phyloP scores from a whole-genome alignment of 2,888 invertebrate species.

The Rotaria sp. region DNA sequence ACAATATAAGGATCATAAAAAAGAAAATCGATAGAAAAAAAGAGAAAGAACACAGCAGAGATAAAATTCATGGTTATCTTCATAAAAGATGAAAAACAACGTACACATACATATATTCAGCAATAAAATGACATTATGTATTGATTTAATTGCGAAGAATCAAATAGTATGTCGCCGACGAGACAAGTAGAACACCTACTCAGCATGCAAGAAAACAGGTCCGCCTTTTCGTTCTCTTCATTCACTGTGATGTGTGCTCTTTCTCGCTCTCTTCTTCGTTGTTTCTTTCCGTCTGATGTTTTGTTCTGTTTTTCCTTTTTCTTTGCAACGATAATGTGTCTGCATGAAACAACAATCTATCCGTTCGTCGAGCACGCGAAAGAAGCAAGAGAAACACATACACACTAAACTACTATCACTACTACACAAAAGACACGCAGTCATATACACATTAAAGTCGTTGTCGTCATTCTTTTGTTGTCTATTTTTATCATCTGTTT shows the following conservation, averaged over 20 bases:
- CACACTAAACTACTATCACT: constrained; percentile 17
- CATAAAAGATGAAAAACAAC: not conserved
- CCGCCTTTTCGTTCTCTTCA: not conserved
- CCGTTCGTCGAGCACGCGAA: constrained; percentile 7
- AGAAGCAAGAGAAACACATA: constrained; percentile 1
- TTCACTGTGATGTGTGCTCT: not conserved
- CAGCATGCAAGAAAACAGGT: not conserved
- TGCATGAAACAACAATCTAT: not conserved
- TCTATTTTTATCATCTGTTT: not conserved
- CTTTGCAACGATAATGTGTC: not conserved
- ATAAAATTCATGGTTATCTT: not conserved
- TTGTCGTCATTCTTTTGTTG: not conserved
- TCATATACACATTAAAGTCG: constrained; percentile 3
- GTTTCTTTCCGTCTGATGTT: constrained; percentile 19
- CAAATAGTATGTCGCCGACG: not conserved
- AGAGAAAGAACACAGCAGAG: too few relatives aligned
- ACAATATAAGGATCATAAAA: not conserved
- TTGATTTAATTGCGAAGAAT: not conserved
- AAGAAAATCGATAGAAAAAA: not conserved
- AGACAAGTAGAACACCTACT: not conserved
- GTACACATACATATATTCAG: not conserved
- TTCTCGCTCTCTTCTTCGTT: not conserved
- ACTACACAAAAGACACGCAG: not conserved
- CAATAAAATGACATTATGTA: not conserved
- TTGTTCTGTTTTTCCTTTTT: constrained; percentile 4